Evolutionary conservation across 2,113 vertebrate species (phyloP).

Genomic region (Cebidichthys violaceus): DNA sequence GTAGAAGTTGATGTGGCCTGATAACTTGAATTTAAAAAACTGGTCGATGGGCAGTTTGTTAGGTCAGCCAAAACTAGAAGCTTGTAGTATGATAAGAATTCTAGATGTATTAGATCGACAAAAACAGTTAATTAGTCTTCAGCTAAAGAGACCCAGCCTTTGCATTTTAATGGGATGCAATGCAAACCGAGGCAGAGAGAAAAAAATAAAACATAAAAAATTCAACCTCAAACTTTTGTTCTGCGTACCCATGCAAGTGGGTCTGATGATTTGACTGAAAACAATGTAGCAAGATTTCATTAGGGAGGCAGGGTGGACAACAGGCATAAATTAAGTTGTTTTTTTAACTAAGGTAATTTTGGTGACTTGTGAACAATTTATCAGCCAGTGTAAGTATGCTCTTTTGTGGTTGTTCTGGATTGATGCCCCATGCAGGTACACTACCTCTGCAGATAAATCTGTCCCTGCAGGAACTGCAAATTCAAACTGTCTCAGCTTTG

Average conservation of each 20-base stretch:
- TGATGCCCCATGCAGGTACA: neutral
- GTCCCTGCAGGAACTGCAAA: neutral
- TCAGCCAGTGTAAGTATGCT: neutral
- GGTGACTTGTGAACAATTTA: neutral
- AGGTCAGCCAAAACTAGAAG: conserved; percentile 34
- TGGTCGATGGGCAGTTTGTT: conserved; percentile 4
- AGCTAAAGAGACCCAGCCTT: conserved; percentile 24
- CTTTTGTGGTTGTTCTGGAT: neutral
- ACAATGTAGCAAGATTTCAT: no score
- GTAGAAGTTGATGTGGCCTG: neutral
- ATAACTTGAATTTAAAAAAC: conserved; percentile 3
- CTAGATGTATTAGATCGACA: conserved; percentile 43
- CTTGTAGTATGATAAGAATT: conserved; percentile 37
- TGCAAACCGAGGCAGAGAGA: conserved; percentile 7
- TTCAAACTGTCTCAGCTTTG: neutral
- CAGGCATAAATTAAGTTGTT: no score
- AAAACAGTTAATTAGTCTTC: conserved; percentile 45
- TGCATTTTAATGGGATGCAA: conserved; percentile 34
- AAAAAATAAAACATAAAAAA: neutral
- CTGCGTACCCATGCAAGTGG: no score
- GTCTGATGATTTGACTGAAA: neutral
- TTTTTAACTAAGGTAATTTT: neutral
- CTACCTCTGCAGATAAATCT: conserved; percentile 1
- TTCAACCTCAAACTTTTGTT: no score
- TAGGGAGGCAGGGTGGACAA: no score